Evolutionary conservation across 2,113 vertebrate species (phyloP).

Genomic region (Cynoglossus semilaevis): DNA sequence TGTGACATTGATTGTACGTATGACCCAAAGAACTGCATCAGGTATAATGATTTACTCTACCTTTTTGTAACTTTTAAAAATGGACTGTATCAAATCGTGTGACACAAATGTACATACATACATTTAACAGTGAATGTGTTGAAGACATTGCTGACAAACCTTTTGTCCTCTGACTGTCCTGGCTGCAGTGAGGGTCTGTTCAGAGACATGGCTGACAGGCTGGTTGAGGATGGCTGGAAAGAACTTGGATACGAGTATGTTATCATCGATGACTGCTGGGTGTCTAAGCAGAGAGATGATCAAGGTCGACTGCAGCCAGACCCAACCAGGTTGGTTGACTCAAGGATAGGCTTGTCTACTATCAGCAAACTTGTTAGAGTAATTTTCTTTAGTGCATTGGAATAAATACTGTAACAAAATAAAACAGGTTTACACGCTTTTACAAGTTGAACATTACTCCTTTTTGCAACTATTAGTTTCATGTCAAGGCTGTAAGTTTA

Average conservation of each 20-base stretch:
- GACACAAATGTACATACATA: too few species aligned
- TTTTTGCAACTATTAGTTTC: too few species aligned
- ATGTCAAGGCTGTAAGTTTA: too few species aligned
- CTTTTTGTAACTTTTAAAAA: too few species aligned
- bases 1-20: constrained; percentile 83
- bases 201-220: constrained; percentile 87
- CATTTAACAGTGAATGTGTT: neutral
- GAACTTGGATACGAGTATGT: constrained; percentile 80
- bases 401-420: too few species aligned
- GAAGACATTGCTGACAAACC: neutral
- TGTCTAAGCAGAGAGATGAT: constrained; percentile 77
- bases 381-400: neutral
- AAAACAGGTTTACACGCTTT: too few species aligned
- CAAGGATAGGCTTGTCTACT: too few species aligned
- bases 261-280: constrained; percentile 96
- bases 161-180: neutral
- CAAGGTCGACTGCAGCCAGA: constrained; percentile 81
- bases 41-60: constrained; percentile 61
- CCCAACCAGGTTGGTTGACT: constrained; percentile 70
- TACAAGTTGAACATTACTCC: too few species aligned
- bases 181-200: constrained; percentile 77
- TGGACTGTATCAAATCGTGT: too few species aligned
- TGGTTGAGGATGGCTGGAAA: constrained; percentile 79
- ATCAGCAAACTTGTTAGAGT: too few species aligned
- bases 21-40: constrained; percentile 90